These are phyloP conservation scores for Heterocephalus glaber DNA, from an alignment of 2,113 vertebrate species.

Conservation along the genomic window DNA sequence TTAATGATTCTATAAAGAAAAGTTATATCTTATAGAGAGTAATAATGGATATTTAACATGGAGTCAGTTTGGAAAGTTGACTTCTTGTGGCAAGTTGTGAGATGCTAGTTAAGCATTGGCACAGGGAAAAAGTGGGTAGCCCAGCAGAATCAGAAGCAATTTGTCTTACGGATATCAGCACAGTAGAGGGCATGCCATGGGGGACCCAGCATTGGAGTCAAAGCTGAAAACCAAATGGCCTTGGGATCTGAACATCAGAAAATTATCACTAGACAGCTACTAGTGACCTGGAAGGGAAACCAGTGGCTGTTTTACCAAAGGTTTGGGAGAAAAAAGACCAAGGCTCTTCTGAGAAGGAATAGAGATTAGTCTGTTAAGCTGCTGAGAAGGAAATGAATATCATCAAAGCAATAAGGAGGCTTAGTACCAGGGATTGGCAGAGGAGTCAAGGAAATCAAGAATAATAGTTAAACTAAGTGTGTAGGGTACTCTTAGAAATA, in stretches of 20 bases:
- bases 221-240: not conserved
- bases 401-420: not conserved
- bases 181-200: not conserved
- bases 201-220: not conserved
- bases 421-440: not conserved
- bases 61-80: not conserved
- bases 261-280: not conserved
- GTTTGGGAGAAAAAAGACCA: not conserved
- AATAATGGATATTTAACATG: not conserved
- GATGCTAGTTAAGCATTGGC: not conserved
- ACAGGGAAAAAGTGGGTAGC: not conserved
- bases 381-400: slow-evolving; percentile 31
- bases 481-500: not conserved
- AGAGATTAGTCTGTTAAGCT: slow-evolving; percentile 17
- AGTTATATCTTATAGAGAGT: not conserved
- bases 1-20: not conserved
- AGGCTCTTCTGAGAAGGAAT: not conserved
- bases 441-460: slow-evolving; percentile 14
- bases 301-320: not conserved
- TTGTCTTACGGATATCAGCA: not conserved
- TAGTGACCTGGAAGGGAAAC: not conserved
- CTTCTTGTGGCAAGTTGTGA: not conserved
- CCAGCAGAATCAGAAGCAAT: not conserved
- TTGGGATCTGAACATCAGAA: not conserved
- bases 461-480: not conserved